Evolutionary conservation across 1,140 invertebrate species (phyloP).

Genomic region (Drosophila ambigua): DNA sequence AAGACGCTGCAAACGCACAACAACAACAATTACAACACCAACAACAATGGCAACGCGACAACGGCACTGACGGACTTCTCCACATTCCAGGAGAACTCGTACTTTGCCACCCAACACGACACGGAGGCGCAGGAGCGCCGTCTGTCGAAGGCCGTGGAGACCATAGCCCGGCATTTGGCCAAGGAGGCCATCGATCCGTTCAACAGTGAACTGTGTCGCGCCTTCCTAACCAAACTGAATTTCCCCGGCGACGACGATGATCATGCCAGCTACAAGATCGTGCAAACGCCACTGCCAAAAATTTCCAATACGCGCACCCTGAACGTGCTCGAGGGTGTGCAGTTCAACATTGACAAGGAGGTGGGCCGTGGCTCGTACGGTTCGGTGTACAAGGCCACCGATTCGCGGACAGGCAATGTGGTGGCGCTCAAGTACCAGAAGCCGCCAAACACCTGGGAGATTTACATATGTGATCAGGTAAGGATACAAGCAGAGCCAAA

Average conservation of each 20-base stretch:
- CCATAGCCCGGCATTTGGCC: constrained; percentile 72
- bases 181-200: constrained; percentile 85
- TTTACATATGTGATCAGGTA: constrained; percentile 92
- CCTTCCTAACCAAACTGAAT: constrained; percentile 86
- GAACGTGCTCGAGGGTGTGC: constrained; percentile 85
- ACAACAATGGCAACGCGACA: constrained; percentile 43
- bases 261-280: constrained; percentile 75
- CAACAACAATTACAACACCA: constrained; percentile 58
- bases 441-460: constrained; percentile 92
- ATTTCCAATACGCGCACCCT: constrained; percentile 85
- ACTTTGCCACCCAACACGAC: constrained; percentile 82
- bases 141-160: constrained; percentile 73
- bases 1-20: constrained; percentile 56
- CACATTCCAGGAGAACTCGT: constrained; percentile 83
- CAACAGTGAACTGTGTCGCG: constrained; percentile 85
- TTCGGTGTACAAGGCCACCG: constrained; percentile 87
- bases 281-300: constrained; percentile 81
- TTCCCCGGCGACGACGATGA: constrained; percentile 83
- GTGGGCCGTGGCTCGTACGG: constrained; percentile 91
- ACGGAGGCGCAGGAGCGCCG: constrained; percentile 75
- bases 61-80: constrained; percentile 60
- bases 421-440: constrained; percentile 92
- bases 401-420: constrained; percentile 85
- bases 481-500: constrained; percentile 68
- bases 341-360: constrained; percentile 89